Percentiles rank a stretch among this genome's conserved stretches.
These are phyloP conservation scores for Teleogryllus oceanicus DNA, from an alignment of 2,888 invertebrate genomes.

Conservation along the genomic window DNA sequence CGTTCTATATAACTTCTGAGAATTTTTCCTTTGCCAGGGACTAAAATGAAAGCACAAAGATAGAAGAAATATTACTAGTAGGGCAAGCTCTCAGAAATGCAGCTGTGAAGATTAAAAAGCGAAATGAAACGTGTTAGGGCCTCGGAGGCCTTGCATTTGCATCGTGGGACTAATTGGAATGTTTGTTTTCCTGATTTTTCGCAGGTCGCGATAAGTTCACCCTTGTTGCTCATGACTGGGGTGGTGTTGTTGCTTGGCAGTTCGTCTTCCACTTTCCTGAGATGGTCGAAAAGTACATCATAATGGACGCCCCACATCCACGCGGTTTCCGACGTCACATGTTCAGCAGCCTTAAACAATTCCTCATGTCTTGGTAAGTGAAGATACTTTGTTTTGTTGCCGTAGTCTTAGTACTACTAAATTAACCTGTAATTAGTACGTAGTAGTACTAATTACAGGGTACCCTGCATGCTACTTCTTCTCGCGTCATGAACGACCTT, in stretches of 20 bases:
- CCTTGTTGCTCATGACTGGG: conserved; percentile 67
- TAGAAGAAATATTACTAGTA: too few relatives aligned
- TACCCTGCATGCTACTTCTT: too few relatives aligned
- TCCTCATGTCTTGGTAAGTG: conserved; percentile 52
- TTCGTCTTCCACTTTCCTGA: conserved; percentile 56
- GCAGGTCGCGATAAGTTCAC: conserved; percentile 55
- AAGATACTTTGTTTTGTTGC: neutral
- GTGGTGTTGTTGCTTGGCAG: conserved; percentile 57
- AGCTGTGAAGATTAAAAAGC: too few relatives aligned
- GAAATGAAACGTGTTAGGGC: too few relatives aligned
- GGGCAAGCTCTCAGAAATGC: too few relatives aligned
- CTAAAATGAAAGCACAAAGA: too few relatives aligned
- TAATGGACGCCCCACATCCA: conserved; percentile 55
- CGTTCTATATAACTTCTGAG: too few relatives aligned
- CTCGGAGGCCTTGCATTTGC: too few relatives aligned
- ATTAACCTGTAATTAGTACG: too few relatives aligned
- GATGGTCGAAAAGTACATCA: conserved; percentile 53
- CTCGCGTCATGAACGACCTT: too few relatives aligned
- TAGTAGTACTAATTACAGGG: neutral
- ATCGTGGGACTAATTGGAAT: too few relatives aligned
- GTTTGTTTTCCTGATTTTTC: conserved; percentile 27
- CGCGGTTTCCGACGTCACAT: conserved; percentile 50
- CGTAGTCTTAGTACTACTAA: neutral
- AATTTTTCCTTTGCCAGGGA: too few relatives aligned
- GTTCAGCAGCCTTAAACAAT: conserved; percentile 48